phyloP scores from a whole-genome alignment of 2,888 invertebrate species.

The Rambutsinella grinnellia region DNA sequence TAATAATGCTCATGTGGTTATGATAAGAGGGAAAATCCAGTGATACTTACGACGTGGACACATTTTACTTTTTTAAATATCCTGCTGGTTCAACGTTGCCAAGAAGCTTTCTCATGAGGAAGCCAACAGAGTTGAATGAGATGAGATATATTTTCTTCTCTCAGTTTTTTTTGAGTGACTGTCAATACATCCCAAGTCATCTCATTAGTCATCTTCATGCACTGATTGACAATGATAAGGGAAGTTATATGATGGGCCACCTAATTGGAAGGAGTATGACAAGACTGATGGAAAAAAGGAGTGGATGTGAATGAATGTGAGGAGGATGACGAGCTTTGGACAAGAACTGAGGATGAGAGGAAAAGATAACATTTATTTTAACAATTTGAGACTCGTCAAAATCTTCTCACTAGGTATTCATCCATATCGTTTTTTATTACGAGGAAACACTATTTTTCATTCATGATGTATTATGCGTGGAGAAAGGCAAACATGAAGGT shows the following conservation, averaged over 20 bases:
- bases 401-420: neutral
- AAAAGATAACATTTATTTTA: neutral
- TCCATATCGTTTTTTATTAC: neutral
- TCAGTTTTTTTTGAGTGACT: conserved; percentile 34
- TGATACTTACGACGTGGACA: neutral
- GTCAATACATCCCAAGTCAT: conserved; percentile 59
- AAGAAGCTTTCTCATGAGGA: too few relatives aligned
- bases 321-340: neutral
- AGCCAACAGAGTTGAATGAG: too few relatives aligned
- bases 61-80: conserved; percentile 10
- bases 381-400: too few relatives aligned
- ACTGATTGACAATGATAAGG: conserved; percentile 62
- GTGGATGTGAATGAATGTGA: conserved; percentile 1
- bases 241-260: conserved; percentile 62
- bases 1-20: conserved; percentile 15
- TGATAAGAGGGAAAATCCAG: conserved; percentile 15
- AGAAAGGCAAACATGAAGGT: neutral
- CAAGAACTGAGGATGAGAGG: neutral
- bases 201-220: conserved; percentile 64
- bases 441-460: neutral
- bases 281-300: conserved; percentile 17
- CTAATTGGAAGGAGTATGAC: conserved; percentile 62
- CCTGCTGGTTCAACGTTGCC: conserved; percentile 39
- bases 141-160: too few relatives aligned
- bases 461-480: neutral